Evolutionary conservation across 1,140 invertebrate species (phyloP).

Genomic region (Ptiloglossa arizonensis): DNA sequence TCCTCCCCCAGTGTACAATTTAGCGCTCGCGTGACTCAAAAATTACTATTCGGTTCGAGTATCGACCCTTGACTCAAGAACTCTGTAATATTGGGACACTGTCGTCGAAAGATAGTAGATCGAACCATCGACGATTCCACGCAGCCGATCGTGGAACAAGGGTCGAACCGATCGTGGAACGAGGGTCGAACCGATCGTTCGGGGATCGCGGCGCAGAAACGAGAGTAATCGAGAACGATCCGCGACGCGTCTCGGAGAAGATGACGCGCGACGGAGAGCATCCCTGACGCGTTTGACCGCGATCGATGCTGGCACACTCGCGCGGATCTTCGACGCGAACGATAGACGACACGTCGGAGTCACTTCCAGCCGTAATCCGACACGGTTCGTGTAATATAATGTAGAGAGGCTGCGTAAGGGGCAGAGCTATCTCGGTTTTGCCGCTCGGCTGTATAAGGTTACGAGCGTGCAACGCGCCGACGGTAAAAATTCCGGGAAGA

Average conservation of each 20-base stretch:
- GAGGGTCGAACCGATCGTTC: not conserved
- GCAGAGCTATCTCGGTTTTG: conserved; percentile 24
- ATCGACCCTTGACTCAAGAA: no score
- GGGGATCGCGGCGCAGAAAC: not conserved
- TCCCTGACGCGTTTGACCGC: conserved; percentile 41
- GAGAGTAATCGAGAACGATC: not conserved
- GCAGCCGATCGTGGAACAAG: not conserved
- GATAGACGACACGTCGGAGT: conserved; percentile 49
- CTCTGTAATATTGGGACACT: no score
- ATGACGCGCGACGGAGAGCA: not conserved
- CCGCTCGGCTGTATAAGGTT: conserved; percentile 46
- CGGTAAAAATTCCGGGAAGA: not conserved
- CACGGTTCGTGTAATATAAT: conserved; percentile 67
- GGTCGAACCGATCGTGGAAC: not conserved
- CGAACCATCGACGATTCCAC: no score
- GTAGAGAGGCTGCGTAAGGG: conserved; percentile 50
- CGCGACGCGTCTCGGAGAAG: not conserved
- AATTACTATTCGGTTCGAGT: no score
- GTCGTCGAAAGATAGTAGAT: no score
- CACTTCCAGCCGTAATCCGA: conserved; percentile 65
- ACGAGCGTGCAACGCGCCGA: conserved; percentile 3
- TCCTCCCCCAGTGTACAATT: no score
- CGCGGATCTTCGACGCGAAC: conserved; percentile 30
- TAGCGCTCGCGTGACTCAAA: no score
- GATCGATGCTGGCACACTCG: conserved; percentile 25